Evolutionary conservation across 2,888 invertebrate genomes (phyloP), one percentile per base, ranked within the genome.

Genomic region (Cacoxenus indagator): DNA sequence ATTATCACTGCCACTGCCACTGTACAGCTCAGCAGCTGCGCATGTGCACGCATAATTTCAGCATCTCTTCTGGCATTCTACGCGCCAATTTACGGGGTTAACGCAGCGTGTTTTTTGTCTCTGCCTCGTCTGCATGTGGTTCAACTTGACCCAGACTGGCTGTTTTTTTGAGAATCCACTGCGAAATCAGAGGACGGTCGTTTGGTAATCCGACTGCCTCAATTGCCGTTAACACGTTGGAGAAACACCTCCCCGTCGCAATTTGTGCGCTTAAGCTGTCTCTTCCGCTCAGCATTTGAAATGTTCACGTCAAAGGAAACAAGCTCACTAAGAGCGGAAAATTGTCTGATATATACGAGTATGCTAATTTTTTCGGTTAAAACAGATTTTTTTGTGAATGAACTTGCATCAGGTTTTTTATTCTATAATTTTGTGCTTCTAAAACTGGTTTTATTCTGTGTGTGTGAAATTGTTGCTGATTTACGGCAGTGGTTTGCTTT

Each of bases 221-320:
- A 37, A 37, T 14, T 5, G 37, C 8, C 37, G 37, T n/a, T n/a
- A 37, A 37, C 5, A 14, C 8, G 5, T 8, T 11, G 14, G 14
- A 37, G 37, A 14, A 24, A 26, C 26, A 8, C 24, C 17, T 2
- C 19, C 31, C 17, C 29, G 3, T 19, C 1, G 64, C 29, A 48
- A 29, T 27, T 48, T 26, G 31, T 26, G 9, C 17, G 55, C 57
- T 64, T 65, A 65, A 65, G 65, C 45, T 65, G 65, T 17, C 43
- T 55, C 65, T 65, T 65, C 65, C 65, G 65, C 45, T 65, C 45
- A n/a, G 61, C 37, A 62, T 62, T 14, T 45, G 19, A 59, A 31
- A 62, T 55, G 55, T 26, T 29, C 19, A 8, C 37, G 37, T n/a
- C 37, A 31, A 59, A 59, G 9, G 31, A 31, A 19, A 59, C 27